These are phyloP conservation scores for Crioceris asparagi DNA, from an alignment of 2,888 invertebrate species.

Conservation along the genomic window DNA sequence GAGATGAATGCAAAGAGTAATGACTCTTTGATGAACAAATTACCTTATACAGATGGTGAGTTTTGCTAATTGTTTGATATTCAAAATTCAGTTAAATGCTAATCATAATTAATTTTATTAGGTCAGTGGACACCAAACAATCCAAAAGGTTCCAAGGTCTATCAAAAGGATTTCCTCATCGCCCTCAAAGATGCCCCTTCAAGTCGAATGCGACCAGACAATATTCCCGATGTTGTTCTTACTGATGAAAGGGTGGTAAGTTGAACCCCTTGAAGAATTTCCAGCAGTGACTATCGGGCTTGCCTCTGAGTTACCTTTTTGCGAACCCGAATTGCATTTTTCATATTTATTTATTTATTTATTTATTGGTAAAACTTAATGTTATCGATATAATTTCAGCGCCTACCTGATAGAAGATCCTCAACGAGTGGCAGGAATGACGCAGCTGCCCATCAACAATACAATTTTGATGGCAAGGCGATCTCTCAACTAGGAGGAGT, in stretches of 20 bases:
- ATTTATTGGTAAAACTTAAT: too few relatives aligned
- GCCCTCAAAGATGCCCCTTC: conserved; percentile 63
- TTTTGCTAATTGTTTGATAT: conserved; percentile 7
- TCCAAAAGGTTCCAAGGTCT: conserved; percentile 67
- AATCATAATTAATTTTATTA: conserved; percentile 15
- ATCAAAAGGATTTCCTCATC: conserved; percentile 70
- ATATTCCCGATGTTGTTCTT: conserved; percentile 54
- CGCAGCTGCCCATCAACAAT: conserved; percentile 31
- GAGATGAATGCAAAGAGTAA: conserved; percentile 32
- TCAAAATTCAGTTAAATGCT: neutral
- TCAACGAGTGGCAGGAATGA: conserved; percentile 29
- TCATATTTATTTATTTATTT: too few relatives aligned
- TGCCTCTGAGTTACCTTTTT: too few relatives aligned
- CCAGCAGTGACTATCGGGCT: too few relatives aligned
- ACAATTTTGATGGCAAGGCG: conserved; percentile 30
- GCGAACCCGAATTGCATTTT: too few relatives aligned
- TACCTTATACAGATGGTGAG: conserved; percentile 36
- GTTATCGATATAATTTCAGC: too few relatives aligned
- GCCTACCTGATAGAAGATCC: conserved; percentile 22
- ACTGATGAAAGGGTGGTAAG: conserved; percentile 43
- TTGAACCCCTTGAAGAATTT: too few relatives aligned
- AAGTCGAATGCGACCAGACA: conserved; percentile 62
- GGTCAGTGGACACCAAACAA: conserved; percentile 86
- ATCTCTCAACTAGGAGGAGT: conserved; percentile 32
- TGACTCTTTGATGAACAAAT: conserved; percentile 21